Conservation (phyloP, 2,113 vertebrate genomes). For the Amazona vittata region DNA sequence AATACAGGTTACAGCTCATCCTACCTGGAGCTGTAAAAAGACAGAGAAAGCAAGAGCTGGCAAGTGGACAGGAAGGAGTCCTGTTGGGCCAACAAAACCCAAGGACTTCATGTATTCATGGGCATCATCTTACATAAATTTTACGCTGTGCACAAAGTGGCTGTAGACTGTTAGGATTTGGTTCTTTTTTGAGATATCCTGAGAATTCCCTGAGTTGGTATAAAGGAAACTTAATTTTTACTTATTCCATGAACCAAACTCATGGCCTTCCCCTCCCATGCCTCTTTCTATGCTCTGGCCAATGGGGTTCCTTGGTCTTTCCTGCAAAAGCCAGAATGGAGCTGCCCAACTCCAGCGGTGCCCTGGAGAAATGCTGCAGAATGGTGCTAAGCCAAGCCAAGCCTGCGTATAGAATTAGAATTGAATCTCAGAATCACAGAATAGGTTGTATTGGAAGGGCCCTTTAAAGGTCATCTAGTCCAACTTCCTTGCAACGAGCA, state of each 20-base stretch:
- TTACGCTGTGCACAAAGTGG: not conserved
- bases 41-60: not conserved
- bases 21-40: not conserved
- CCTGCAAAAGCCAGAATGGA: not conserved
- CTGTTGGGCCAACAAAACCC: not conserved
- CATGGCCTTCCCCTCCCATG: not conserved
- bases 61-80: not conserved
- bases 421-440: not conserved
- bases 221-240: not conserved
- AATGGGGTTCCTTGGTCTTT: accelerated
- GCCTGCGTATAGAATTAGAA: accelerated
- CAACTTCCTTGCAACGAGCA: accelerated
- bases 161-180: not conserved
- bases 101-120: not conserved
- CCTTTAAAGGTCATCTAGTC: not conserved
- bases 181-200: not conserved
- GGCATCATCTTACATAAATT: not conserved
- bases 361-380: not conserved
- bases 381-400: not conserved
- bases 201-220: not conserved
- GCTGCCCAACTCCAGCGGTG: not conserved
- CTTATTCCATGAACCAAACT: not conserved
- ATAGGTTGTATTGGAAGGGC: not conserved
- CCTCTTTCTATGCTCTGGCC: not conserved
- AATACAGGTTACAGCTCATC: not conserved